Conservation (phyloP, 2,113 vertebrate genomes). For the Rana temporaria region DNA sequence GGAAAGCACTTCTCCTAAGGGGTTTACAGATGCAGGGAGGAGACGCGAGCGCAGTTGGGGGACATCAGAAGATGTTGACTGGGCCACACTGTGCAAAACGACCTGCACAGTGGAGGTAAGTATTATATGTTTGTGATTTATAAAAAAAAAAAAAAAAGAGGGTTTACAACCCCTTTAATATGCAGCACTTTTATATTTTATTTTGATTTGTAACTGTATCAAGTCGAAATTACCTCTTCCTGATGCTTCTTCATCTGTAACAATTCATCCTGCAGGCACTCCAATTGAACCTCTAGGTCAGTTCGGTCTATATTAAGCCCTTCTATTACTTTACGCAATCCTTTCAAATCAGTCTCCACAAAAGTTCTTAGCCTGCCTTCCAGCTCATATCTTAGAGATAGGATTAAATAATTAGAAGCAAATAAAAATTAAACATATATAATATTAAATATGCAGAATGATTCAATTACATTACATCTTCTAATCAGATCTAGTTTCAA, state of each 20-base stretch:
- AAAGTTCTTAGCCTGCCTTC: conserved; percentile 67
- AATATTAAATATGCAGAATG: neutral
- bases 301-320: conserved; percentile 66
- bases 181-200: too few species aligned
- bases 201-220: neutral
- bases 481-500: too few species aligned
- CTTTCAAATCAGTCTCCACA: conserved; percentile 66
- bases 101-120: too few species aligned
- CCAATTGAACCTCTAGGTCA: conserved; percentile 63
- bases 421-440: neutral
- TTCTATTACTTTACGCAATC: conserved; percentile 65
- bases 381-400: conserved; percentile 64
- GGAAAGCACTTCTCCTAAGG: too few species aligned
- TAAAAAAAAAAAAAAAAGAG: too few species aligned
- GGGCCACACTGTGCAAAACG: too few species aligned
- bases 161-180: too few species aligned
- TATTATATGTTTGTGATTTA: too few species aligned
- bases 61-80: too few species aligned
- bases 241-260: conserved; percentile 66
- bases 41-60: too few species aligned
- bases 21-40: too few species aligned
- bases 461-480: too few species aligned
- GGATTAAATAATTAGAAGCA: neutral
- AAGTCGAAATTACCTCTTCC: conserved; percentile 63
- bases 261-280: conserved; percentile 65